Conservation (phyloP, 2,797 vertebrate species). For the Lepilemur ruficaudatus region DNA sequence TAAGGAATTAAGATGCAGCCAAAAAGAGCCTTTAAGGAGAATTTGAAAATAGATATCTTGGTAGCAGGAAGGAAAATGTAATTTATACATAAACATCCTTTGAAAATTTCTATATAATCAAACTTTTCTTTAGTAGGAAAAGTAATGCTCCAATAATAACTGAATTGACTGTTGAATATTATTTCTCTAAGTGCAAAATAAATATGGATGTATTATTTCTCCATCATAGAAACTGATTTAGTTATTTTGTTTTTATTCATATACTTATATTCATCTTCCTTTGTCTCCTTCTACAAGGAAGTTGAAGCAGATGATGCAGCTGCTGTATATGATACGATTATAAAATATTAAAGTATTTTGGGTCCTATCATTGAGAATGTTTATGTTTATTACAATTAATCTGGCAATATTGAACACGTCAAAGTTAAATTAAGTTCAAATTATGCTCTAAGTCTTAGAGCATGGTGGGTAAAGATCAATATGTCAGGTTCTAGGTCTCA, state of each 20-base stretch:
- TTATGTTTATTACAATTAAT: background rate
- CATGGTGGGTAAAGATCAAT: background rate
- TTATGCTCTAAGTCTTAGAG: background rate
- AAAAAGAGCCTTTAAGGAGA: conserved; percentile 43
- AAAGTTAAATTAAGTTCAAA: conserved; percentile 36
- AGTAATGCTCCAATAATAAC: conserved; percentile 36
- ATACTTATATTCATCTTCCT: background rate
- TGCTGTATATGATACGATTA: conserved; percentile 48
- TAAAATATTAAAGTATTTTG: conserved; percentile 19
- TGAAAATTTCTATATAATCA: conserved; percentile 36
- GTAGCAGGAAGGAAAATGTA: background rate
- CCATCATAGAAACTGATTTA: conserved; percentile 32
- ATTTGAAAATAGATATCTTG: conserved; percentile 59
- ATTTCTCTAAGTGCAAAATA: conserved; percentile 61
- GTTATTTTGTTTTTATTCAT: conserved; percentile 17
- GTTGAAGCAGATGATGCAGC: background rate
- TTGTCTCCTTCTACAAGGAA: background rate
- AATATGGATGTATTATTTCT: conserved; percentile 30
- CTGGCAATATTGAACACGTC: background rate
- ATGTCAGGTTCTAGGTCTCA: background rate
- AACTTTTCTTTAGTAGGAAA: conserved; percentile 65
- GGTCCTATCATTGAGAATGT: background rate
- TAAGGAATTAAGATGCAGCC: conserved; percentile 59
- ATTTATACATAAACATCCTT: background rate
- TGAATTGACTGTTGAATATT: background rate